Evolutionary conservation across 1,140 invertebrate genomes (phyloP), one percentile per base, ranked within the genome.

Genomic region (Listronotus oregonensis): DNA sequence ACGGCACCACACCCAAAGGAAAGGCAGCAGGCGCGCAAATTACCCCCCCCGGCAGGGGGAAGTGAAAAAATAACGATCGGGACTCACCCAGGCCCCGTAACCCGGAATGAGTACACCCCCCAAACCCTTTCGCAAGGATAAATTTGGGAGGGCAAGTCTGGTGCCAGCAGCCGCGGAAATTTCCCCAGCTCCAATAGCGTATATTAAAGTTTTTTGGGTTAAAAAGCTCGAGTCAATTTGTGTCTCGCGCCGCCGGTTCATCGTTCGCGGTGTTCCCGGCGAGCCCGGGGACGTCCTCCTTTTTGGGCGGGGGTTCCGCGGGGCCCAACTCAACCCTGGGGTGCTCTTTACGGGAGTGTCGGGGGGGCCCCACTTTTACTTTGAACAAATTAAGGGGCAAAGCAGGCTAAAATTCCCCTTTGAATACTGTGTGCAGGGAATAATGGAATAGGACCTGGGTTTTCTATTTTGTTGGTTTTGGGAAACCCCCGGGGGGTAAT

Each of bases 81-180:
- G 84, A 86, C 87, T 89, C 87, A 84, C 86, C 81, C 81, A 84
- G 82, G 83, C 86, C 85, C 87, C 84, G 85, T 83, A 87, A 85
- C 80, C 85, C 84, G 82, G 89, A 93, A 92, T 92, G 90, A 90
- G 88, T 87, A 89, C 88, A 92, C 84, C 91, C 84, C 91, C 85
- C 91, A 92, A 93, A 93, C 86, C 85, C 86, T 87, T 91, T 90
- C 89, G 89, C 87, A 87, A 92, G 89, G 86, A 92, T 83, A 85
- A 81, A 88, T 91, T 91, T n/a, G n/a, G 89, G 89, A 27, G 92
- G 90, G 90, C 21, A 27, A 93, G 90, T 93, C 90, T 91, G 88
- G 88, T 90, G 88, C 89, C 89, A 91, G 90, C 89, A 89, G 62
- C 62, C 85, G 90, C 90, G 90, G 90, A 74, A 73, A 75, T 73